These are phyloP conservation scores for Saturnia japonica DNA, from an alignment of 2,888 invertebrate genomes.

Conservation along the genomic window DNA sequence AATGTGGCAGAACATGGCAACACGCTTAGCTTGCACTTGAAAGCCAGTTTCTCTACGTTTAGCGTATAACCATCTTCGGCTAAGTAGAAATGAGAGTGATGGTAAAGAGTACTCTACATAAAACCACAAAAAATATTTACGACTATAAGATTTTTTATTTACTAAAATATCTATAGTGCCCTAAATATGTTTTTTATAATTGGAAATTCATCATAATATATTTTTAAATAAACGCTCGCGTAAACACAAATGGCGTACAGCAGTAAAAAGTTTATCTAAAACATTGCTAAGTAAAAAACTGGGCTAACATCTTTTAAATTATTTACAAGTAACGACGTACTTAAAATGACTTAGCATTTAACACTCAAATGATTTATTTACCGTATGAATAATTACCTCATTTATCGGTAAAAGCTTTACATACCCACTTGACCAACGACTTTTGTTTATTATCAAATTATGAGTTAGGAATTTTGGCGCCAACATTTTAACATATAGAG, in stretches of 20 bases:
- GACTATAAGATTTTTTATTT: background rate
- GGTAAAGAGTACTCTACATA: too few species aligned
- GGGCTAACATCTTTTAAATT: conserved; percentile 10
- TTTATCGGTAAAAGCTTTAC: conserved; percentile 31
- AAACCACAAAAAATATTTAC: too few species aligned
- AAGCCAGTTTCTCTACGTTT: too few species aligned
- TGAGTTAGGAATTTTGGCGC: conserved; percentile 73
- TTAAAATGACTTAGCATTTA: conserved; percentile 11
- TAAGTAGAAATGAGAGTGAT: too few species aligned
- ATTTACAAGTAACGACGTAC: conserved; percentile 6
- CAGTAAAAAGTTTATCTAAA: conserved; percentile 4
- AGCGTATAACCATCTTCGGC: too few species aligned
- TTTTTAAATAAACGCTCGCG: background rate
- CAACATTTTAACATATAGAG: conserved; percentile 55
- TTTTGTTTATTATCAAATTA: conserved; percentile 42
- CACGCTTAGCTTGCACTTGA: too few species aligned
- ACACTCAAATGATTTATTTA: conserved; percentile 14
- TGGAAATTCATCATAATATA: background rate
- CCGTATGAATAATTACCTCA: conserved; percentile 26
- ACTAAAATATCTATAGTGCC: background rate
- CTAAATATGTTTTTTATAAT: background rate
- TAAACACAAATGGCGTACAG: background rate
- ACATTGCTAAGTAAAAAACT: background rate
- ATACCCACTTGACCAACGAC: conserved; percentile 1
- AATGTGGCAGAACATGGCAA: too few species aligned